Conservation (phyloP, 2,888 invertebrate species). For the Prosapia bicincta region DNA sequence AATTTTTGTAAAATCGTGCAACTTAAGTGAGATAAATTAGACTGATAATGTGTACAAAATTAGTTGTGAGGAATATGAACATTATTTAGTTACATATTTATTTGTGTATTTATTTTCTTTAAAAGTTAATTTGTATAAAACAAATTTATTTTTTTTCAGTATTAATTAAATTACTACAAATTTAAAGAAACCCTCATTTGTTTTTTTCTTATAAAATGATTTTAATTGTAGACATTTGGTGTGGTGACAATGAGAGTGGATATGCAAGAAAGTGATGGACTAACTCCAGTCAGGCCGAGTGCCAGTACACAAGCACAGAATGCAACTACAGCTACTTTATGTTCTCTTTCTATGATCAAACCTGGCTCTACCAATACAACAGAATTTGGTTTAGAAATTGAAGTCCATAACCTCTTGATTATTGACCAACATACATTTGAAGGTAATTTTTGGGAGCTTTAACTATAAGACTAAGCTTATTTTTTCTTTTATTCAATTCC, state of each 20-base stretch:
- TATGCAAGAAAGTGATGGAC: conserved; percentile 72
- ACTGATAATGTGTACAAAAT: too few species aligned
- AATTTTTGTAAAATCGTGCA: too few species aligned
- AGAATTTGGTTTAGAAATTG: conserved; percentile 81
- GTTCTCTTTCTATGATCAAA: conserved; percentile 42
- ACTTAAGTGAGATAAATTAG: too few species aligned
- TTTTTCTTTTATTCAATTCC: too few species aligned
- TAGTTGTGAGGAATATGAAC: too few species aligned
- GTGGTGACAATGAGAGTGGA: conserved; percentile 89
- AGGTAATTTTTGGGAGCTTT: conserved; percentile 50
- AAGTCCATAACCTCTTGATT: conserved; percentile 84
- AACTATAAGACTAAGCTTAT: too few species aligned
- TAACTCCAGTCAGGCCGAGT: conserved; percentile 54
- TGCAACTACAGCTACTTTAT: conserved; percentile 54
- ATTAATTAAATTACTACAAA: too few species aligned
- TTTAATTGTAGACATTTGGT: conserved; percentile 73
- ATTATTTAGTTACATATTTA: too few species aligned
- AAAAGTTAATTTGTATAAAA: too few species aligned
- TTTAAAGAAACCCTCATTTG: too few species aligned
- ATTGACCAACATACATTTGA: conserved; percentile 97
- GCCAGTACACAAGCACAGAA: conserved; percentile 75
- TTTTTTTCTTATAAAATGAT: background rate
- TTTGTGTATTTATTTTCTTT: too few species aligned
- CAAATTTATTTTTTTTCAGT: too few species aligned
- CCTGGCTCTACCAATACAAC: conserved; percentile 40